A percentile compares a stretch with the other conserved stretches of the same genome.
phyloP scores from a whole-genome alignment of 2,888 invertebrate species.

The Nephrotoma flavescens region DNA sequence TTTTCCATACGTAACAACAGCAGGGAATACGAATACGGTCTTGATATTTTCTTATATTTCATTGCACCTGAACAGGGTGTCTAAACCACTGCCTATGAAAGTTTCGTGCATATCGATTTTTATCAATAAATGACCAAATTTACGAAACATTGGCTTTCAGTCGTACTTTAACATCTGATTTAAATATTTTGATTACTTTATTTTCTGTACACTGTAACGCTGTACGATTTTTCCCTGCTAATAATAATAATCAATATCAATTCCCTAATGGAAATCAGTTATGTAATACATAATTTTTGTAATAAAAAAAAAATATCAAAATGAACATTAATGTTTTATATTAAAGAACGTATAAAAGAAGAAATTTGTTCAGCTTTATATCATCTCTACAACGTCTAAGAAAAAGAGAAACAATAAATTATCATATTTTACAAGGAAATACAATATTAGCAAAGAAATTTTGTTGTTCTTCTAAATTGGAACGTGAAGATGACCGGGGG shows the following conservation, averaged over 20 bases:
- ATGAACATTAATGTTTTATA: neutral
- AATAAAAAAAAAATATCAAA: neutral
- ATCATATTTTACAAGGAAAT: neutral
- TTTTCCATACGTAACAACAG: too few species aligned
- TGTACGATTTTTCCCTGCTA: too few species aligned
- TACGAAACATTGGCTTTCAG: too few species aligned
- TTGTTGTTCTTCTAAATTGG: neutral
- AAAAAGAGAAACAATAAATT: neutral
- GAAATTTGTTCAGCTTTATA: neutral
- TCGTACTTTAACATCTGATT: too few species aligned
- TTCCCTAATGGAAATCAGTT: neutral
- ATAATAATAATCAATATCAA: neutral
- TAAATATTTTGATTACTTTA: too few species aligned
- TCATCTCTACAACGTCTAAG: neutral
- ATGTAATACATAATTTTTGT: neutral
- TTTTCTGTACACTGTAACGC: too few species aligned
- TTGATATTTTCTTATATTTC: too few species aligned
- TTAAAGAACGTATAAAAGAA: neutral
- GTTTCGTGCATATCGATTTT: too few species aligned
- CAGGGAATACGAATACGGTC: too few species aligned
- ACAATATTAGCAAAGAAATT: neutral
- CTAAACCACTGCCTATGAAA: too few species aligned
- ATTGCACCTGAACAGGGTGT: too few species aligned
- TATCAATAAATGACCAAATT: too few species aligned
- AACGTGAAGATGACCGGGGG: neutral